Conservation (phyloP, 2,888 invertebrate genomes). For the Acheta domesticus region DNA sequence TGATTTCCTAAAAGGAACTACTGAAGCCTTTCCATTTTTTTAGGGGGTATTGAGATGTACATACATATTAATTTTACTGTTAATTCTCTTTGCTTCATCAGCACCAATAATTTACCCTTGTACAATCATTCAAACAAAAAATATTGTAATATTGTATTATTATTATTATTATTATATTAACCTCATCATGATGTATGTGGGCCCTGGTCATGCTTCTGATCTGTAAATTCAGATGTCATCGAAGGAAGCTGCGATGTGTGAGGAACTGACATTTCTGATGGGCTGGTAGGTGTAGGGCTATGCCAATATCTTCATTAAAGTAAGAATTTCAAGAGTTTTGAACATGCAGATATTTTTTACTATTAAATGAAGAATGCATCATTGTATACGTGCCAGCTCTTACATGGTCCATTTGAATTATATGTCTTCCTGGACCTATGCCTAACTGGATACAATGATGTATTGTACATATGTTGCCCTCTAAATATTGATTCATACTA, state of each 20-base stretch:
- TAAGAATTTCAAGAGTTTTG: background rate
- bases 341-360: slow-evolving; percentile 18
- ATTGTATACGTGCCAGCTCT: slow-evolving; percentile 3
- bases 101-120: slow-evolving; percentile 22
- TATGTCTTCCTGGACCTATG: slow-evolving; percentile 24
- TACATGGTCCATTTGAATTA: slow-evolving; percentile 3
- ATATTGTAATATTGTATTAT: background rate
- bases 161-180: background rate
- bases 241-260: slow-evolving; percentile 18
- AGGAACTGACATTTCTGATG: slow-evolving; percentile 18
- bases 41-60: slow-evolving; percentile 23
- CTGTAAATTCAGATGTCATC: background rate
- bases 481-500: background rate
- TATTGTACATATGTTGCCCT: slow-evolving; percentile 9
- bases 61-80: slow-evolving; percentile 27
- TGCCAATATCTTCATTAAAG: slow-evolving; percentile 18
- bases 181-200: background rate
- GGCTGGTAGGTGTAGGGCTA: slow-evolving; percentile 18
- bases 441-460: slow-evolving; percentile 18
- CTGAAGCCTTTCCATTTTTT: slow-evolving; percentile 21
- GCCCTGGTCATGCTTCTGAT: slow-evolving; percentile 7
- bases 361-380: background rate
- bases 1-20: slow-evolving; percentile 4
- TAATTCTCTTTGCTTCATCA: slow-evolving; percentile 26
- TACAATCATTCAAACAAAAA: slow-evolving; percentile 12